phyloP scores from a whole-genome alignment of 2,888 invertebrate genomes.

The Synanthedon vespiformis region DNA sequence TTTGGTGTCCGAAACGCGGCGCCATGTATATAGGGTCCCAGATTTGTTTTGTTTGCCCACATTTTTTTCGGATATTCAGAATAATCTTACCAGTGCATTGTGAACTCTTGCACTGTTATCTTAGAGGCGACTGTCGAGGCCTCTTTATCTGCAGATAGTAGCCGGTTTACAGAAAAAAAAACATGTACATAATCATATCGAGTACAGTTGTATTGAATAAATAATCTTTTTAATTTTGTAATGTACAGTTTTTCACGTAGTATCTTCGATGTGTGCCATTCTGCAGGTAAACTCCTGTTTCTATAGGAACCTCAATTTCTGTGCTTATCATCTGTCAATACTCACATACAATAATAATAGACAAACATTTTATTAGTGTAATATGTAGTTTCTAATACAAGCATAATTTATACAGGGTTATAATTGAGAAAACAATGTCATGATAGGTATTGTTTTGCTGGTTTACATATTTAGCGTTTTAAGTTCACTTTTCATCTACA shows the following conservation, averaged over 20 bases:
- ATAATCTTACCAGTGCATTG: not conserved
- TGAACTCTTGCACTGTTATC: conserved; percentile 15
- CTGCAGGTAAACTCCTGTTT: conserved; percentile 49
- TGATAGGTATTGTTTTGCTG: not conserved
- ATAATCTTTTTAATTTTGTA: conserved; percentile 43
- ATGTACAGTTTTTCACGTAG: conserved; percentile 49
- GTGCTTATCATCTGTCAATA: conserved; percentile 59
- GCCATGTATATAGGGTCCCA: conserved; percentile 25
- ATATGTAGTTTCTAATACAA: conserved; percentile 47
- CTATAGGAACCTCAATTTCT: conserved; percentile 49
- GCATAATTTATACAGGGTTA: conserved; percentile 71
- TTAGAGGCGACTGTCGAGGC: conserved; percentile 2
- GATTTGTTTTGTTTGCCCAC: conserved; percentile 12
- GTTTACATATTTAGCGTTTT: not conserved
- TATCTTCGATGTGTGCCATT: conserved; percentile 61
- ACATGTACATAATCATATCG: conserved; percentile 61
- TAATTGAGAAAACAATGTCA: conserved; percentile 29
- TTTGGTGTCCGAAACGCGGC: conserved; percentile 6
- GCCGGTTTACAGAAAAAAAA: conserved; percentile 23
- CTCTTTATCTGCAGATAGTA: conserved; percentile 19
- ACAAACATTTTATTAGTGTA: conserved; percentile 30
- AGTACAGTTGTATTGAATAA: conserved; percentile 59
- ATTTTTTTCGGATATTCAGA: conserved; percentile 7
- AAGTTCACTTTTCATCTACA: not conserved
- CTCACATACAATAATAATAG: conserved; percentile 35